Evolutionary conservation across 1,140 invertebrate genomes (phyloP).

Genomic region (Drosophila pachea): DNA sequence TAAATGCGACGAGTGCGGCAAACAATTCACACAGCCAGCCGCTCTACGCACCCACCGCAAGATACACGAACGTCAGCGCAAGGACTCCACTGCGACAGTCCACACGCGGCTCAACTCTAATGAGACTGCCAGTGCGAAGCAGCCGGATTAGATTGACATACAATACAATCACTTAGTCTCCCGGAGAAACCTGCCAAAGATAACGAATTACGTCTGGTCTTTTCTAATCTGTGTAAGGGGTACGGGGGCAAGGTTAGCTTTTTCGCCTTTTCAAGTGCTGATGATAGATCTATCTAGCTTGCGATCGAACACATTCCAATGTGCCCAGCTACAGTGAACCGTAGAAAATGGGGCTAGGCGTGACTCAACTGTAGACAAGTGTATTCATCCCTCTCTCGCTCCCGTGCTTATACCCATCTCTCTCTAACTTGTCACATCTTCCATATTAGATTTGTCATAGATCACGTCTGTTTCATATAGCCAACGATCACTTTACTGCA

Average conservation of each 20-base stretch:
- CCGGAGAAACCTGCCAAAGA: not conserved
- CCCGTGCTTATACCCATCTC: too few relatives aligned
- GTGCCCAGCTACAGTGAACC: too few relatives aligned
- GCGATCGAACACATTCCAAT: too few relatives aligned
- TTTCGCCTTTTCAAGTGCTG: too few relatives aligned
- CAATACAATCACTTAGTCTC: not conserved
- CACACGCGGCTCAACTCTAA: conserved; percentile 5
- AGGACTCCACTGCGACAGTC: not conserved
- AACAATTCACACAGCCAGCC: conserved; percentile 63
- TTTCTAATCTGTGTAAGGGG: too few relatives aligned
- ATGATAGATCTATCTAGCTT: too few relatives aligned
- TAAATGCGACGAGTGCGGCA: conserved; percentile 58
- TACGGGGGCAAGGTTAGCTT: too few relatives aligned
- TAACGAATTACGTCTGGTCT: not conserved
- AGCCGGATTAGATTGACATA: not conserved
- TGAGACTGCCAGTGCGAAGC: not conserved
- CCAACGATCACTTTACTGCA: not conserved
- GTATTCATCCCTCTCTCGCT: too few relatives aligned
- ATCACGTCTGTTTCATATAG: not conserved
- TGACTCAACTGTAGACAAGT: too few relatives aligned
- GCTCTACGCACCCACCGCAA: conserved; percentile 65
- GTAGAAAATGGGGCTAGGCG: too few relatives aligned
- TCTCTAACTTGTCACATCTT: too few relatives aligned
- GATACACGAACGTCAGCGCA: conserved; percentile 47
- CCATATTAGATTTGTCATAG: too few relatives aligned